phyloP scores from a whole-genome alignment of 2,113 vertebrate species.

The Eleginops maclovinus region DNA sequence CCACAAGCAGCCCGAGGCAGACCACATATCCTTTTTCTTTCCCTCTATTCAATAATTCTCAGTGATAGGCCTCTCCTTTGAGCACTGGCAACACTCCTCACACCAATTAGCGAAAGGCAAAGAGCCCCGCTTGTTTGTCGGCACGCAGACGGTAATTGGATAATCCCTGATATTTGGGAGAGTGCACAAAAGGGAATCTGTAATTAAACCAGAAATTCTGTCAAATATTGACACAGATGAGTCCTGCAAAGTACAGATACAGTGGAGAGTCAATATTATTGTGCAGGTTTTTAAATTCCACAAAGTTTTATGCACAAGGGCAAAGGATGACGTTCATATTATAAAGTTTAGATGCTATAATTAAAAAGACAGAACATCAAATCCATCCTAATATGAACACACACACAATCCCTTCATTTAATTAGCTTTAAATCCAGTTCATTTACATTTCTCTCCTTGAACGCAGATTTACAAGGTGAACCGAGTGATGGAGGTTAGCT shows the following conservation, averaged over 20 bases:
- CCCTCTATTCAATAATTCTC: conserved; percentile 72
- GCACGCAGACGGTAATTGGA: conserved; percentile 77
- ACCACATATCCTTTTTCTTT: conserved; percentile 59
- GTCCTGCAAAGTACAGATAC: conserved; percentile 65
- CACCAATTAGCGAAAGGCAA: conserved; percentile 78
- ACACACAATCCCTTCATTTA: conserved; percentile 42
- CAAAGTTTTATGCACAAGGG: conserved; percentile 25
- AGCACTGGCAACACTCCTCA: conserved; percentile 62
- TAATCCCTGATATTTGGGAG: conserved; percentile 79
- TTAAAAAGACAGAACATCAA: conserved; percentile 18
- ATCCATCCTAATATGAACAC: conserved; percentile 22
- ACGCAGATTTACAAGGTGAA: conserved; percentile 25
- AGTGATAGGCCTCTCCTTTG: conserved; percentile 69
- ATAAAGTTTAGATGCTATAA: conserved; percentile 11
- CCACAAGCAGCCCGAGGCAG: conserved; percentile 70
- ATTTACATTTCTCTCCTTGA: neutral
- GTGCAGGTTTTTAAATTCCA: conserved; percentile 25
- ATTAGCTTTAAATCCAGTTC: conserved; percentile 45
- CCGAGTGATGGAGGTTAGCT: neutral
- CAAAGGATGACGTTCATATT: conserved; percentile 33
- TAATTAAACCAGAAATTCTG: conserved; percentile 75
- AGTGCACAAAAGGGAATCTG: conserved; percentile 76
- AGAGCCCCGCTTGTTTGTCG: conserved; percentile 77
- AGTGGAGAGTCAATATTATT: conserved; percentile 59
- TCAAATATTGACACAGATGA: conserved; percentile 82